Evolutionary conservation across 2,113 vertebrate genomes (phyloP).

Genomic region (Actenoides lindsayi): DNA sequence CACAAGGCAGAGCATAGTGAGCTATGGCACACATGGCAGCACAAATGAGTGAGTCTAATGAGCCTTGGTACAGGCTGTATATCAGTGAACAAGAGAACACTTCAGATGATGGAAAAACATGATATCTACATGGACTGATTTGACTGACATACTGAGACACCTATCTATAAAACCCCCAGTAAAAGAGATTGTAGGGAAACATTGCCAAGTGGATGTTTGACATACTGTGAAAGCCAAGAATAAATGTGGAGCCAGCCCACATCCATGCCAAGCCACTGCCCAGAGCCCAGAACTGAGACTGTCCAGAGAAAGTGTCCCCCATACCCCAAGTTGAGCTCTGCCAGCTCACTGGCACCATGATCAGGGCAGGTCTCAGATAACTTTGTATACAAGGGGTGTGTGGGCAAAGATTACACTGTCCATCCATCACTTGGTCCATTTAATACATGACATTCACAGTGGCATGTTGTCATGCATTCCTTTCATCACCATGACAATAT

Average conservation of each 20-base stretch:
- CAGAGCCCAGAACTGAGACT: neutral
- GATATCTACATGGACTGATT: neutral
- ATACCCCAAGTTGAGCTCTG: neutral
- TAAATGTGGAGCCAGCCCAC: neutral
- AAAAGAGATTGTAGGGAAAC: neutral
- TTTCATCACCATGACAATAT: neutral
- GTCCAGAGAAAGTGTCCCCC: accelerated
- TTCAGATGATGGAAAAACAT: neutral
- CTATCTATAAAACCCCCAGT: neutral
- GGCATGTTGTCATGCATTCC: accelerated
- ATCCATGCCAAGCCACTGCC: neutral
- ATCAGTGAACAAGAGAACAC: neutral
- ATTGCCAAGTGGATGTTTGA: neutral
- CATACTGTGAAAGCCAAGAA: neutral
- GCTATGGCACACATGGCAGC: neutral
- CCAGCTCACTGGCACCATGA: accelerated
- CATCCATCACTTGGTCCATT: accelerated
- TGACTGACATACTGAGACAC: neutral
- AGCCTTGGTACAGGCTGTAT: neutral
- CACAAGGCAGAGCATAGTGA: neutral
- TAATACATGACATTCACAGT: neutral
- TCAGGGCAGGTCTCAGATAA: neutral
- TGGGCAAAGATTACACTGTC: neutral
- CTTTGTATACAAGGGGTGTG: accelerated
- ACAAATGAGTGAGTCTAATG: neutral